A percentile compares a stretch with the other conserved stretches of the same genome.
These are phyloP conservation scores for Lytechinus pictus DNA, from an alignment of 35 echinoderm and acorn worm genomes.

Conservation along the genomic window DNA sequence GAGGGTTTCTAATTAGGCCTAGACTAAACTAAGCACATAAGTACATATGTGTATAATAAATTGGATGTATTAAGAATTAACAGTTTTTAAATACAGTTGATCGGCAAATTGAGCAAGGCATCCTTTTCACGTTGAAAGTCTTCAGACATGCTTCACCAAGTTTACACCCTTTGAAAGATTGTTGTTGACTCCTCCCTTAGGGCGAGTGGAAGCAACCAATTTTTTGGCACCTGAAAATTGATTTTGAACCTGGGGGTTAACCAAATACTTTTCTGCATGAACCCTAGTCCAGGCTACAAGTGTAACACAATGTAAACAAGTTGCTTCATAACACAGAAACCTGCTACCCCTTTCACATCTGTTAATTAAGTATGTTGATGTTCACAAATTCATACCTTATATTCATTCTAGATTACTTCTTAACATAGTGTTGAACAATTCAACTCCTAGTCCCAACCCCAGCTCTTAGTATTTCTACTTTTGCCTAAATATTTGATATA, in stretches of 20 bases:
- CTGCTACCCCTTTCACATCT: neutral
- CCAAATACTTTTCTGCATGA: neutral
- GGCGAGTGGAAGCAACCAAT: conserved; percentile 34
- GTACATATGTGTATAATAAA: too few species aligned
- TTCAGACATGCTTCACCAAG: neutral
- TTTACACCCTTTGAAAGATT: neutral
- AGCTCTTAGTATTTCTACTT: neutral
- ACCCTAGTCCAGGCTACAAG: neutral
- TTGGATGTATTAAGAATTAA: too few species aligned
- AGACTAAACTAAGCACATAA: too few species aligned
- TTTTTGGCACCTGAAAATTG: conserved; percentile 23
- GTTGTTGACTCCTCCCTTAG: neutral
- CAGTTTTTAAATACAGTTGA: too few species aligned
- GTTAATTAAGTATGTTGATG: too few species aligned
- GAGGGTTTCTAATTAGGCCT: too few species aligned
- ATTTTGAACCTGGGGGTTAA: conserved; percentile 16
- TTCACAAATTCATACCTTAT: too few species aligned
- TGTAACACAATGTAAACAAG: conserved; percentile 40
- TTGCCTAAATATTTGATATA: neutral
- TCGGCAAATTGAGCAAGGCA: too few species aligned
- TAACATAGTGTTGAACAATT: neutral
- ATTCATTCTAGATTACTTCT: too few species aligned
- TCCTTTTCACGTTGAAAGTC: neutral
- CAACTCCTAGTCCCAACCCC: neutral
- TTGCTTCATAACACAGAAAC: neutral